Base-by-base conservation (phyloP, 2,113 vertebrate species). In the Alethe castanea region DNA sequence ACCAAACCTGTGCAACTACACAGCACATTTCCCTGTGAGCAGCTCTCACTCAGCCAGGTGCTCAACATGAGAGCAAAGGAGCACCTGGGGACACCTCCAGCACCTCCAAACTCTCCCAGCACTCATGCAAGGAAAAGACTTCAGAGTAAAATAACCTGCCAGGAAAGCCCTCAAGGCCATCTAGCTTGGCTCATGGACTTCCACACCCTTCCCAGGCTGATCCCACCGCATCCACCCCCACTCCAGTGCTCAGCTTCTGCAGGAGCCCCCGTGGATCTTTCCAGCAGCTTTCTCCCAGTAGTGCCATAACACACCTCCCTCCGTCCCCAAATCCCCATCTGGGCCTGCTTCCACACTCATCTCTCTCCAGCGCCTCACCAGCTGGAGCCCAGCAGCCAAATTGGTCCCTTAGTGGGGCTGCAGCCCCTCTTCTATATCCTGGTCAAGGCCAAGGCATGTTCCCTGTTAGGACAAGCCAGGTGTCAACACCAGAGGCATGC, bases 381-480 rank as follows among this genome's bases (percentile, higher is more conserved):
- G 42, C 45, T 12, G 40, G 29, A 60, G 69, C 38, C 57, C 36
- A n/a, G 22, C 19, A 31, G 44, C 74, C 35, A 26, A 2, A 7
- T 17, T 8, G 53, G 11, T 12, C n/a, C 44, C 40, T 45, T 20
- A 14, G 13, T 29, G 22, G n/a, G 14, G 24, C n/a, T 48, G 81
- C 28, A 65, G 15, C 44, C 33, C 54, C 38, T 62, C 11, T 12
- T 3, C n/a, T 40, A 5, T 4, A 12, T 10, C 35, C 44, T 14
- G 26, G 0, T 3, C 44, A 5, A 5, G 6, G 7, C 28, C 18
- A 9, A 6, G 59, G 8, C 1, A 4, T 1, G 12, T 2, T 26
- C 40, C 5, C 1, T 0, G 3, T 2, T 3, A 2, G 26, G 14
- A 31, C 19, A 26, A 38, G 35, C 13, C 9, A 19, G 8, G 23